A percentile compares a stretch with the other conserved stretches of the same genome.
phyloP scores from a whole-genome alignment of 2,113 vertebrate species.

The Uria aalge region DNA sequence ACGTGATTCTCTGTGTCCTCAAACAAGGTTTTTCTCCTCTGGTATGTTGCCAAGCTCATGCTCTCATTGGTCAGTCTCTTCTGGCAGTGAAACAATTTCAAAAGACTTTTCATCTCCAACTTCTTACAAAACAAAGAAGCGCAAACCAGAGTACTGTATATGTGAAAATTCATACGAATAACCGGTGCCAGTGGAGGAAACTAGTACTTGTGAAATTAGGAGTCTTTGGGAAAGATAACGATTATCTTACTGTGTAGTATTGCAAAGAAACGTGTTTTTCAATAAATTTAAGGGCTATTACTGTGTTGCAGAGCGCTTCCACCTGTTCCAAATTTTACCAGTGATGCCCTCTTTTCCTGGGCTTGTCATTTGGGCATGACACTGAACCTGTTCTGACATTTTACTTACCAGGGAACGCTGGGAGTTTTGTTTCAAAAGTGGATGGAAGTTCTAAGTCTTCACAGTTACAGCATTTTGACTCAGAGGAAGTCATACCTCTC shows the following conservation, averaged over 20 bases:
- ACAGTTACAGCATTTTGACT: not conserved
- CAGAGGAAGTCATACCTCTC: not conserved
- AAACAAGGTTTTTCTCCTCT: not conserved
- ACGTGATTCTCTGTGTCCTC: not conserved
- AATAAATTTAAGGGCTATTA: not conserved
- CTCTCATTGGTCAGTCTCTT: not conserved
- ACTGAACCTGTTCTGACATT: not conserved
- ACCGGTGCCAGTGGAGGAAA: not conserved
- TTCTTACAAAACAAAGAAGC: not conserved
- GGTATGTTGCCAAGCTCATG: not conserved
- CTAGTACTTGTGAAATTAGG: not conserved
- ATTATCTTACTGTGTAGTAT: not conserved
- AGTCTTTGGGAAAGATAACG: not conserved
- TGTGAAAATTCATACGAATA: not conserved
- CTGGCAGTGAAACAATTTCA: not conserved
- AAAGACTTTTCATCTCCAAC: not conserved
- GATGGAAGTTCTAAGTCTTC: not conserved
- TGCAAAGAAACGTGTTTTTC: not conserved
- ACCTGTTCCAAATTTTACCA: not conserved
- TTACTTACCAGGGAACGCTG: not conserved
- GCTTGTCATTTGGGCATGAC: not conserved
- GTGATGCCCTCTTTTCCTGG: fast-evolving
- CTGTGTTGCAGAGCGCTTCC: not conserved
- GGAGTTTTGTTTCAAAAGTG: not conserved
- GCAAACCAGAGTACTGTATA: not conserved